These are phyloP conservation scores for Colius striatus DNA, from an alignment of 2,113 vertebrate genomes.

Conservation along the genomic window DNA sequence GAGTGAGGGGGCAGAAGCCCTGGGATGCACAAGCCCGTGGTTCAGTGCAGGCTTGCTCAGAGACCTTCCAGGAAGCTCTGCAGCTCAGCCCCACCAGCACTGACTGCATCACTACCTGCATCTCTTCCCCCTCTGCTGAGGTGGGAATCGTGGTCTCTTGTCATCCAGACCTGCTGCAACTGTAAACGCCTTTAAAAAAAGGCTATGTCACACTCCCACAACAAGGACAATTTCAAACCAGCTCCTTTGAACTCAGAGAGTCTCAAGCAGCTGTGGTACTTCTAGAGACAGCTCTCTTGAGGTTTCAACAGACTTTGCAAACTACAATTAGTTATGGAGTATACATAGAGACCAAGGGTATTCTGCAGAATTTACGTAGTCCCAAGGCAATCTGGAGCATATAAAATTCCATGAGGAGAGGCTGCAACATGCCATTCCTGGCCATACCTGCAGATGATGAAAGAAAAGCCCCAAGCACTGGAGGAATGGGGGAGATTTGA, in stretches of 20 bases:
- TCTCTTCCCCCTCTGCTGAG: neutral
- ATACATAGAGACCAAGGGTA: neutral
- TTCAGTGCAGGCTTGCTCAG: neutral
- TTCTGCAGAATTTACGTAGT: neutral
- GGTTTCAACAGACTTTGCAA: neutral
- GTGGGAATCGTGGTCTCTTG: neutral
- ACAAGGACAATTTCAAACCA: accelerated
- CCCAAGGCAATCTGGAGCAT: neutral
- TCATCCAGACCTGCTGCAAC: accelerated
- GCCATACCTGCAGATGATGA: neutral
- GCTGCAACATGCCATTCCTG: accelerated
- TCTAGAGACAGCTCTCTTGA: neutral
- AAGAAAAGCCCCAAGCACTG: neutral
- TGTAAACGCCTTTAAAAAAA: neutral
- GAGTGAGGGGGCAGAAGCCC: accelerated
- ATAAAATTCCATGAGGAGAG: neutral
- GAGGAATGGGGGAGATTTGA: accelerated
- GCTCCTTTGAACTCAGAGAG: neutral
- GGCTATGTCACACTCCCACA: too few species aligned
- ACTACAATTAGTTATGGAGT: accelerated
- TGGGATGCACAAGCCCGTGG: neutral
- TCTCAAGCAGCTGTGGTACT: neutral
- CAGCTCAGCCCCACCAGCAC: neutral
- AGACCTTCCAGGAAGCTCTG: neutral
- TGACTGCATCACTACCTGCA: too few species aligned